Percentiles rank a stretch among this genome's conserved stretches.
These are phyloP conservation scores for Anorthoa munda DNA, from an alignment of 2,888 invertebrate species.

Conservation along the genomic window DNA sequence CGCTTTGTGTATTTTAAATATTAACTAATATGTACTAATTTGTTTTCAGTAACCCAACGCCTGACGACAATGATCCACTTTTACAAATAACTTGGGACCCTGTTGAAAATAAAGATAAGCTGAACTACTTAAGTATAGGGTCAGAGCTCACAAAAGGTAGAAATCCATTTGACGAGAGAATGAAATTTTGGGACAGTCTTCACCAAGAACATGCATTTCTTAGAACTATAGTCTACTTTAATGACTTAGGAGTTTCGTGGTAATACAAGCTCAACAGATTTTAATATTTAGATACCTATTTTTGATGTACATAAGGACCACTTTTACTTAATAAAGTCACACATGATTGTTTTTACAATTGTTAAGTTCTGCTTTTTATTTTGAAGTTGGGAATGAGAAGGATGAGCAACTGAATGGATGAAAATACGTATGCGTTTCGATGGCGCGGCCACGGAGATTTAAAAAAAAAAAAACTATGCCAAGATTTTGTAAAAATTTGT, in stretches of 20 bases:
- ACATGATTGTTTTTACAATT: conserved; percentile 27
- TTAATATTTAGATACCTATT: conserved; percentile 10
- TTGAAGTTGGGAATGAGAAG: conserved; percentile 8
- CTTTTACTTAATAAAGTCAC: conserved; percentile 19
- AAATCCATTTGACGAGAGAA: conserved; percentile 85
- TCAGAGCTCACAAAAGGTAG: conserved; percentile 85
- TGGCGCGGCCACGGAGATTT: too few relatives aligned
- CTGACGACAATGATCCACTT: conserved; percentile 80
- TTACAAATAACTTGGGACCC: conserved; percentile 86
- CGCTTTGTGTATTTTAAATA: not conserved
- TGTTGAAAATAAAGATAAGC: conserved; percentile 79
- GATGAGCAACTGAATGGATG: not conserved
- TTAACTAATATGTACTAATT: not conserved
- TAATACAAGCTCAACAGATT: conserved; percentile 59
- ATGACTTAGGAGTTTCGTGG: conserved; percentile 81
- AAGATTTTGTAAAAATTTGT: too few relatives aligned
- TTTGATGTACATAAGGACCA: conserved; percentile 15
- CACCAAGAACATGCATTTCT: conserved; percentile 80
- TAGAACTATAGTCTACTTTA: conserved; percentile 80
- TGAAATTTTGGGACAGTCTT: conserved; percentile 87
- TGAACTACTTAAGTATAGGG: conserved; percentile 86
- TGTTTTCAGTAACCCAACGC: conserved; percentile 86
- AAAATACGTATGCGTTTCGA: too few relatives aligned
- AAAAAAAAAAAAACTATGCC: too few relatives aligned
- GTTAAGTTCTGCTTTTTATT: conserved; percentile 22